Evolutionary conservation across 2,888 invertebrate species (phyloP).

Genomic region (Gymnoscelis rufifasciata): DNA sequence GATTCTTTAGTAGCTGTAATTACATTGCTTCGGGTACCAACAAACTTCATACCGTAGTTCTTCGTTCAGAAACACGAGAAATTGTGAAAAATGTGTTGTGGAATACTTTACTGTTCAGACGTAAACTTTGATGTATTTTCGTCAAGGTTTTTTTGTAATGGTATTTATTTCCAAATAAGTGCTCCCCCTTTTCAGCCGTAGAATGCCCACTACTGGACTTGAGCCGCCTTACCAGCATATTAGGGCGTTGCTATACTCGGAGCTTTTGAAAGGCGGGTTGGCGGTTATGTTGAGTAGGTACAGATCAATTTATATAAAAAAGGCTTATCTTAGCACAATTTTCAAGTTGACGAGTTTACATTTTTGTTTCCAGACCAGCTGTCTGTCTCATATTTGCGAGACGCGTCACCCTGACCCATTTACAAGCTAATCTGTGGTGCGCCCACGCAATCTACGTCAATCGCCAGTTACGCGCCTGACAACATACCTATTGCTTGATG

Average conservation of each 20-base stretch:
- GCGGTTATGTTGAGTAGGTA: too few relatives aligned
- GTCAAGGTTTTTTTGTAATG: too few relatives aligned
- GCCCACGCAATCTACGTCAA: conserved; percentile 62
- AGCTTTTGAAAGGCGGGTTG: too few relatives aligned
- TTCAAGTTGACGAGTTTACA: too few relatives aligned
- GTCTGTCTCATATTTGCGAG: conserved; percentile 27
- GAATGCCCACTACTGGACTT: too few relatives aligned
- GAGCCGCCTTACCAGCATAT: too few relatives aligned
- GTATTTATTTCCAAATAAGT: too few relatives aligned
- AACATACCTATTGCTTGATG: conserved; percentile 15
- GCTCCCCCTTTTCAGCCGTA: too few relatives aligned
- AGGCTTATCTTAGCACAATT: too few relatives aligned
- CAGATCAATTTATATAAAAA: too few relatives aligned
- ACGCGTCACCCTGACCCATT: conserved; percentile 66
- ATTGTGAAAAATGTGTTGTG: conserved; percentile 1
- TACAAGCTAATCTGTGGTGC: conserved; percentile 59
- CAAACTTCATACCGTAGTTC: conserved; percentile 6
- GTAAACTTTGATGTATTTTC: background rate
- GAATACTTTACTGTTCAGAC: background rate
- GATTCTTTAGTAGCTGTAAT: conserved; percentile 10
- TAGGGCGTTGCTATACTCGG: too few relatives aligned
- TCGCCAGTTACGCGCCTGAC: conserved; percentile 36
- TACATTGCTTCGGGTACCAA: conserved; percentile 1
- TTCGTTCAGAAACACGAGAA: conserved; percentile 6
- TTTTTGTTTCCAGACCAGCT: background rate